Evolutionary conservation across 2,888 invertebrate genomes (phyloP).

Genomic region (Zygaena filipendulae): DNA sequence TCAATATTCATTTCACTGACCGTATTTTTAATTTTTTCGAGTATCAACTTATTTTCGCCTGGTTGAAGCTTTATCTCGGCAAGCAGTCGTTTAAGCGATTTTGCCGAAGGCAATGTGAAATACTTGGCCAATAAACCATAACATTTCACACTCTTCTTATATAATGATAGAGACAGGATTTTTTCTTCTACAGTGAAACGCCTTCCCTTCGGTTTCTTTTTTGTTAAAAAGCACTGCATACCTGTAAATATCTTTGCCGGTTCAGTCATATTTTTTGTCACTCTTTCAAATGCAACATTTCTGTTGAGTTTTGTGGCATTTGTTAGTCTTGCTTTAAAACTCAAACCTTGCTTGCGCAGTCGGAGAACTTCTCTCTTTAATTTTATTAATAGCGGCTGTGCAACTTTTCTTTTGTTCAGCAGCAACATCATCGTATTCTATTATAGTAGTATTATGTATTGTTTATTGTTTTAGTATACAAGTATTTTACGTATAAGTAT

Average conservation of each 20-base stretch:
- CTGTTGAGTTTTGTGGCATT: constrained; percentile 3
- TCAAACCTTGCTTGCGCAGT: constrained; percentile 1
- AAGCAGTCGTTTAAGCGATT: constrained; percentile 6
- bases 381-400: too few relatives aligned
- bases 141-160: constrained; percentile 8
- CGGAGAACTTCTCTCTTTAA: too few relatives aligned
- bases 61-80: constrained; percentile 3
- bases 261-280: constrained; percentile 3
- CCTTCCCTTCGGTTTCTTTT: constrained; percentile 8
- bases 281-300: constrained; percentile 1
- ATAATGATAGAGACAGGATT: constrained; percentile 7
- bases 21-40: constrained; percentile 8
- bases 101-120: constrained; percentile 9
- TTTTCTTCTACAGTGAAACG: constrained; percentile 10
- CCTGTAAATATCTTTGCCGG: constrained; percentile 5
- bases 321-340: constrained; percentile 1
- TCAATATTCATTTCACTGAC: constrained; percentile 2
- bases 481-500: too few relatives aligned
- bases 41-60: constrained; percentile 5
- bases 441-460: too few relatives aligned
- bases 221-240: constrained; percentile 5
- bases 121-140: constrained; percentile 7
- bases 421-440: too few relatives aligned
- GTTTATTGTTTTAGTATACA: too few relatives aligned
- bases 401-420: too few relatives aligned